Evolutionary conservation across 2,113 vertebrate species (phyloP), one percentile per base, ranked within the genome.

Genomic region (Rousettus leschenaultii): DNA sequence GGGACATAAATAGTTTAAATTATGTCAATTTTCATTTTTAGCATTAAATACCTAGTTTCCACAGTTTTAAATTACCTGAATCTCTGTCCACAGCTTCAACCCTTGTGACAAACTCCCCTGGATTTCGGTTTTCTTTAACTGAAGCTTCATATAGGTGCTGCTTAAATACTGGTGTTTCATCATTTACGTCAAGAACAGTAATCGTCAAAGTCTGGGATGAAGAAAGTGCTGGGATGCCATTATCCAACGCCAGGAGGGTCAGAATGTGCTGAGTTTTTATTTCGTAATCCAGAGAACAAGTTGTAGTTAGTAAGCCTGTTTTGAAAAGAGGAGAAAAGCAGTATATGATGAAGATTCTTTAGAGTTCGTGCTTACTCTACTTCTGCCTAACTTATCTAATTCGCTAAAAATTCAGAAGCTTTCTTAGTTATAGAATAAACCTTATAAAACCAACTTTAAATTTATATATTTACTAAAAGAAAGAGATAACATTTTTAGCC

Each of bases 111-210:
- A 98, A 97, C 21, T 98, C 97, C 59, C 99, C 99, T 0, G 99
- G 98, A 84, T 98, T 97, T 92, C 73, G 97, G 97, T 99, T 99
- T 98, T 99, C 99, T 79, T 14, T 95, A 95, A 99, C 98, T 0
- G 97, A 97, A 96, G 98, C 97, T 53, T 98, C 92, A n/a, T 99
- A 99, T 73, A 98, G 1, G 16, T 87, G 90, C 93, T 98, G 98
- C 71, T 97, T 97, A 98, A 99, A 99, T 40, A 97, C 4, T 0
- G 99, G 99, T 0, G 94, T 63, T 92, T 98, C 98, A 66, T 99
- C 99, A 65, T 99, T 99, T 22, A 99, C 98, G 30, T 99, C 99
- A 45, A 98, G 96, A 94, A 99, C 98, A 94, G 97, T 48, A 59
- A 99, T 70, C 0, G 98, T 99, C 96, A 99, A 95, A 24, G 98